phyloP scores from a whole-genome alignment of 2,113 vertebrate genomes.

The Orientallactaga bullata region DNA sequence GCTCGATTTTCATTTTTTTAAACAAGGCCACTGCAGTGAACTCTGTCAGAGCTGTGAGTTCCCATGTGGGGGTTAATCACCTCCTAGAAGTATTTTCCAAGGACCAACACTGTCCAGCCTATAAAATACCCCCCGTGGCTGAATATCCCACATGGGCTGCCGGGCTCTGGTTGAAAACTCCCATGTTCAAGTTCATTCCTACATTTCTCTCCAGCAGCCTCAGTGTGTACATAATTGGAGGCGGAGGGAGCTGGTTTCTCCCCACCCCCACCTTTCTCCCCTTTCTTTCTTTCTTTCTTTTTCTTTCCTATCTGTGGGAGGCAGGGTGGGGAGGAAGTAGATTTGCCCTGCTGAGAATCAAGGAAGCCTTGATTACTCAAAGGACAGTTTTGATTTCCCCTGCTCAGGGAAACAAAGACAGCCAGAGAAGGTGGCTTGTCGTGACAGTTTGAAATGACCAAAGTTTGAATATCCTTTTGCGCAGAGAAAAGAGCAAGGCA shows the following conservation, averaged over 20 bases:
- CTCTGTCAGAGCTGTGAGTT: conserved; percentile 38
- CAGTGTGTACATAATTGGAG: background rate
- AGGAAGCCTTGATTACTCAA: conserved; percentile 71
- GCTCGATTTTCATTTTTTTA: conserved; percentile 58
- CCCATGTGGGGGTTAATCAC: conserved; percentile 65
- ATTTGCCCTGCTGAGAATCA: conserved; percentile 51
- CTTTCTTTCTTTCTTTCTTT: accelerated
- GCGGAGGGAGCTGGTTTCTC: too few species aligned
- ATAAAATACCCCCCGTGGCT: background rate
- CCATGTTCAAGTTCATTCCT: background rate
- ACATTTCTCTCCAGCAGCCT: background rate
- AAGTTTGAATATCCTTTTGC: conserved; percentile 89
- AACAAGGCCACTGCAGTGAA: conserved; percentile 29
- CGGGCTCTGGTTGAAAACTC: background rate
- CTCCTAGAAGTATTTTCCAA: conserved; percentile 64
- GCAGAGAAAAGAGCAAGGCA: conserved; percentile 94
- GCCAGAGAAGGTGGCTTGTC: conserved; percentile 77
- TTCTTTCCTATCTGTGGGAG: background rate
- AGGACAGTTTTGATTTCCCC: conserved; percentile 83
- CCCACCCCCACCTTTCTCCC: background rate
- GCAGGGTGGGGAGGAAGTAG: conserved; percentile 44
- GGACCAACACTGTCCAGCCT: conserved; percentile 54
- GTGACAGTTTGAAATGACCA: conserved; percentile 88
- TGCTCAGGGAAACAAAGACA: conserved; percentile 78
- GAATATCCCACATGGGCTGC: background rate